These are phyloP conservation scores for Mus musculus DNA, from an alignment of 2,113 vertebrate species.

Conservation along the genomic window GRCm39 chr3:114085001-114085500, in stretches of 20 bases:
- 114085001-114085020: not conserved
- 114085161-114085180: not conserved
- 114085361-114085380: not conserved
- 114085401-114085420: not conserved
- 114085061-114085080: not conserved
- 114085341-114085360: not conserved
- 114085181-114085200: not conserved
- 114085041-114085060: not conserved
- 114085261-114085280: not conserved
- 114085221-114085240: not conserved
- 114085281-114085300: not conserved
- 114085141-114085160: not conserved
- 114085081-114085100: not conserved
- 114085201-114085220: not conserved
- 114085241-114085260: not conserved
- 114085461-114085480: constrained; percentile 26
- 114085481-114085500: constrained; percentile 54
- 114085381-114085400: not conserved
- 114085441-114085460: not conserved
- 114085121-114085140: not conserved
- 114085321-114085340: not conserved
- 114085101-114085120: not conserved
- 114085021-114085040: constrained; percentile 8
- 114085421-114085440: not conserved
- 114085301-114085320: not conserved